A percentile compares a stretch with the other conserved stretches of the same genome.
phyloP scores from a whole-genome alignment of 2,888 invertebrate species.

The Scaptomyza polygonia region DNA sequence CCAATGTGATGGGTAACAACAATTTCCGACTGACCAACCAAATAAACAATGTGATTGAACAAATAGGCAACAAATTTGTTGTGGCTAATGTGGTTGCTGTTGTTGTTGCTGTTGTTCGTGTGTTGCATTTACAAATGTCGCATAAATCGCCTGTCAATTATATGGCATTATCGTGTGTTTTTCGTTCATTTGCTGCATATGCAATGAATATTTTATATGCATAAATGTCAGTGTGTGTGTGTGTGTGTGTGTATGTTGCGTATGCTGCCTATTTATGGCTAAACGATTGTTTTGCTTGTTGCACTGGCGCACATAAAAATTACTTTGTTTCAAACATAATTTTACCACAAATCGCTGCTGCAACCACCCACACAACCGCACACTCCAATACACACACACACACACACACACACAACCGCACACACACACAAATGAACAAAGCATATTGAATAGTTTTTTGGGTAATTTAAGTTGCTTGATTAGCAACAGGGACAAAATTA shows the following conservation, averaged over 20 bases:
- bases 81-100: background rate
- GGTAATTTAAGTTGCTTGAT: conserved; percentile 56
- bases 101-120: conserved; percentile 14
- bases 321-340: conserved; percentile 54
- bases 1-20: conserved; percentile 29
- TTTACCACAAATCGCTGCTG: conserved; percentile 62
- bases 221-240: background rate
- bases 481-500: conserved; percentile 49
- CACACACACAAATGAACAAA: conserved; percentile 31
- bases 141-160: conserved; percentile 78
- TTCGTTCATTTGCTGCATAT: conserved; percentile 44
- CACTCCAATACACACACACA: background rate
- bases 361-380: conserved; percentile 12
- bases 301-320: conserved; percentile 44
- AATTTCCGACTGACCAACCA: conserved; percentile 13
- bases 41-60: conserved; percentile 28
- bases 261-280: conserved; percentile 11
- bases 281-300: conserved; percentile 45
- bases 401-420: background rate
- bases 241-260: background rate
- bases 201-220: conserved; percentile 58
- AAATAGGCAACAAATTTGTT: conserved; percentile 41
- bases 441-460: conserved; percentile 63
- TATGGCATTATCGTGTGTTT: conserved; percentile 64
- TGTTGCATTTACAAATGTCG: conserved; percentile 48